Evolutionary conservation across 2,113 vertebrate genomes (phyloP), one percentile per base, ranked within the genome.

Genomic region (Rhodinocichla rosea): DNA sequence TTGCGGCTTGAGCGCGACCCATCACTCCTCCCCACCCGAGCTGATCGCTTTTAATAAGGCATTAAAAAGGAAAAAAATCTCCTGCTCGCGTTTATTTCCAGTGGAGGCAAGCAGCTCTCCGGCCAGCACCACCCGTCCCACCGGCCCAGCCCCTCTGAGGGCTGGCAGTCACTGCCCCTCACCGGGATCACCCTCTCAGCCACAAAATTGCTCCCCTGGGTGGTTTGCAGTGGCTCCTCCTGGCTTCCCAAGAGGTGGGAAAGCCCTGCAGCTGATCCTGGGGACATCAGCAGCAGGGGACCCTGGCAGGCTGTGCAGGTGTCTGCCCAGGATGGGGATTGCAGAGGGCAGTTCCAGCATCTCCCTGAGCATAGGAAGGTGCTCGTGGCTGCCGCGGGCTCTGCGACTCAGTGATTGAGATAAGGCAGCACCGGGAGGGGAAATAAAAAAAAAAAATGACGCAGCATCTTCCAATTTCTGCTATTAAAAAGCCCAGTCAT

Each of bases 401-500:
- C 42, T 37, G 59, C 1, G 6, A 35, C 59, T 33, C 5, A 27
- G 69, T 35, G 77, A 47, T 0, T 1, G 63, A 0, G 2, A 22
- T 24, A 77, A 80, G 44, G 17, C 39, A 80, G 47, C 35, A 55
- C 28, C 2, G 2, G 57, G 26, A 83, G 27, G 32, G 44, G 40
- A 42, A 82, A 89, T 3, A 19, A 13, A 45, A 87, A 57, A 92
- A 56, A n/a, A 33, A 87, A 92, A 73, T 14, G 37, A 85, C 11
- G 13, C 90, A 26, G 86, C 92, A 95, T 95, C 96, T 97, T 97
- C 97, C 97, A 97, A 97, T 98, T 98, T 97, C 95, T 97, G 96
- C 90, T 97, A 94, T 97, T 97, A 97, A 97, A 98, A 97, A 97
- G 96, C 94, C 97, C 93, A 95, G 94, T 97, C 96, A 97, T 98